Percentiles rank a stretch among this genome's conserved stretches.
Evolutionary conservation across 2,888 invertebrate genomes (phyloP).

Genomic region (Eumerus sabulonum): DNA sequence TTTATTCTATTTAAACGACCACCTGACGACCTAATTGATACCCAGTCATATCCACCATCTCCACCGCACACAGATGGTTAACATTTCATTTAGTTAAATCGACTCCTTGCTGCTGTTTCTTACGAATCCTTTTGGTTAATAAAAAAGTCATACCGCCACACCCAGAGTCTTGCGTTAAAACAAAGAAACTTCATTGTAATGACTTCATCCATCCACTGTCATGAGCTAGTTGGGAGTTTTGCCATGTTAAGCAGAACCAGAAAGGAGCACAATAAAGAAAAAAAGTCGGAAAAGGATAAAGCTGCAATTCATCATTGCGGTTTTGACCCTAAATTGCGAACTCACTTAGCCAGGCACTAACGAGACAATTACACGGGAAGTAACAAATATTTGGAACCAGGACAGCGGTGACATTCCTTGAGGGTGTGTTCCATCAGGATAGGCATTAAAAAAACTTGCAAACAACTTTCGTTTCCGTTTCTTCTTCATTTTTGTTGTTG

Average conservation of each 20-base stretch:
- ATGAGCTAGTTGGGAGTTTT: too few species aligned
- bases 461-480: slow-evolving; percentile 29
- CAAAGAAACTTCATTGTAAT: slow-evolving; percentile 51
- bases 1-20: slow-evolving; percentile 35
- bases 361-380: slow-evolving; percentile 61
- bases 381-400: slow-evolving; percentile 52
- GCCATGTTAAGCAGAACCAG: slow-evolving; percentile 30
- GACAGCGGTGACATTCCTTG: slow-evolving; percentile 54
- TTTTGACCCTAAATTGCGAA: slow-evolving; percentile 62
- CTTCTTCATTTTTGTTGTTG: neutral
- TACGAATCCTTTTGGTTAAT: slow-evolving; percentile 20
- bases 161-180: slow-evolving; percentile 43
- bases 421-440: slow-evolving; percentile 53
- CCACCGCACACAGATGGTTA: slow-evolving; percentile 19
- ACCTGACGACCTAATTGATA: slow-evolving; percentile 48
- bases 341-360: slow-evolving; percentile 60
- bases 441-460: slow-evolving; percentile 30
- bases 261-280: slow-evolving; percentile 39
- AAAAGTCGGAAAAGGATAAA: slow-evolving; percentile 37
- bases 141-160: slow-evolving; percentile 52
- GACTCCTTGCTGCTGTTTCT: neutral
- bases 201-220: slow-evolving; percentile 44
- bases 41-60: slow-evolving; percentile 18
- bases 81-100: slow-evolving; percentile 28
- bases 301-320: slow-evolving; percentile 65